Evolutionary conservation across 1,140 invertebrate species (phyloP).

Genomic region (Megathymus violae): DNA sequence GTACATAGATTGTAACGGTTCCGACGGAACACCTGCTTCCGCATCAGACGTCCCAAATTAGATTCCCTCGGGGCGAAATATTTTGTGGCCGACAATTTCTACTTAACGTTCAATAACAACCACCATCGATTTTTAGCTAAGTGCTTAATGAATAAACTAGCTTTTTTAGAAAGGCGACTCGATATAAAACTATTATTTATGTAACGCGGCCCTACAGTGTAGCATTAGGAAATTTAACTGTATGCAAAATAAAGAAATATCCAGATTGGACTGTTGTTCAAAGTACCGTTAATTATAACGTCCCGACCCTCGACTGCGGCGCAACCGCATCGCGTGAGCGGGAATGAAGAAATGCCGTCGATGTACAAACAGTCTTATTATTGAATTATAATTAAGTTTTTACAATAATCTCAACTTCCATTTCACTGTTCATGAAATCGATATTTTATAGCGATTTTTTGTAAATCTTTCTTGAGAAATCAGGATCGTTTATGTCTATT

Average conservation of each 20-base stretch:
- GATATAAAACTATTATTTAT: no score
- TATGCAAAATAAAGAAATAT: background rate
- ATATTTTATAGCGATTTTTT: background rate
- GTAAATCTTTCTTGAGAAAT: background rate
- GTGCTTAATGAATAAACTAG: no score
- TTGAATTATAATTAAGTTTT: constrained; percentile 8
- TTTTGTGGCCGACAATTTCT: background rate
- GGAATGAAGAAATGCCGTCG: constrained; percentile 22
- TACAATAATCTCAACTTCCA: background rate
- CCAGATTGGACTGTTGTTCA: constrained; percentile 5
- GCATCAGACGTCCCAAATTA: constrained; percentile 8
- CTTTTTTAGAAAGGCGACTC: no score
- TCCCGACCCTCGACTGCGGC: constrained; percentile 11
- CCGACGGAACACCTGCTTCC: constrained; percentile 4
- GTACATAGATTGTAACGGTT: constrained; percentile 8
- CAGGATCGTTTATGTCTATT: background rate
- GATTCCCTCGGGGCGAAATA: constrained; percentile 7
- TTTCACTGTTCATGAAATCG: no score
- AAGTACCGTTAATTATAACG: constrained; percentile 25
- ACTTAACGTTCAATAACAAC: no score
- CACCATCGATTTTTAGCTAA: no score
- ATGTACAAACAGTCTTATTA: constrained; percentile 23
- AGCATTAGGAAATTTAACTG: background rate
- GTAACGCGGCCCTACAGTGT: no score
- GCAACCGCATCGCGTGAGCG: constrained; percentile 27